These are phyloP conservation scores for Drosophila lacertosa DNA, from an alignment of 1,140 invertebrate species.

Conservation along the genomic window DNA sequence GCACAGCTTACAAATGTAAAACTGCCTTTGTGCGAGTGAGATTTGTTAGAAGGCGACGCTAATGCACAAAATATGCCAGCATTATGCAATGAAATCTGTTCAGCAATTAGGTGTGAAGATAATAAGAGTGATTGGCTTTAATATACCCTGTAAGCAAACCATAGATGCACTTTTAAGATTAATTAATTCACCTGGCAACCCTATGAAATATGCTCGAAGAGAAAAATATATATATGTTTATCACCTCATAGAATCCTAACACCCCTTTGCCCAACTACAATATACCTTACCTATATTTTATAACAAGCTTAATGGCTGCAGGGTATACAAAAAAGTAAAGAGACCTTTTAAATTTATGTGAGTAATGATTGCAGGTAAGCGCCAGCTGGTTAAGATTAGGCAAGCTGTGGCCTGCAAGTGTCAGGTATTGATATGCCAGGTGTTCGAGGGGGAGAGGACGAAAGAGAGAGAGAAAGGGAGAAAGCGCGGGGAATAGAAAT, in stretches of 20 bases:
- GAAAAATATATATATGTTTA: too few species aligned
- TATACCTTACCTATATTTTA: too few species aligned
- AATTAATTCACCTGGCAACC: too few species aligned
- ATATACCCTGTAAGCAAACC: too few species aligned
- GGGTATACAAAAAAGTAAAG: not conserved
- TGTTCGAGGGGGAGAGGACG: not conserved
- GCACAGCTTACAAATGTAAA: slow-evolving; percentile 55
- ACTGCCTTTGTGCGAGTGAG: slow-evolving; percentile 42
- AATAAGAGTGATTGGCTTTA: too few species aligned
- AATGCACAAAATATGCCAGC: slow-evolving; percentile 39
- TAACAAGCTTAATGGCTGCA: too few species aligned
- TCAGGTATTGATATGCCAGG: slow-evolving; percentile 61
- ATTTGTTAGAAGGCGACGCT: slow-evolving; percentile 30
- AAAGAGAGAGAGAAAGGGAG: too few species aligned
- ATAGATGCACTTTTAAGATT: too few species aligned
- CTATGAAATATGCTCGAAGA: too few species aligned
- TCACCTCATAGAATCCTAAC: too few species aligned
- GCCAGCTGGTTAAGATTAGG: slow-evolving; percentile 43
- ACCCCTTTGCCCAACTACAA: too few species aligned
- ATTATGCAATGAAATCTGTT: slow-evolving; percentile 24
- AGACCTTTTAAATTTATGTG: slow-evolving; percentile 24
- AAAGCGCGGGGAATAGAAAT: slow-evolving; percentile 49
- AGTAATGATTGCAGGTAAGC: slow-evolving; percentile 34
- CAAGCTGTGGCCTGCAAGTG: slow-evolving; percentile 53
- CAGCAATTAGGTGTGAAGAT: slow-evolving; percentile 26